These are phyloP conservation scores for Cryptomyrus ogoouensis DNA, from an alignment of 2,113 vertebrate genomes.

Conservation along the genomic window DNA sequence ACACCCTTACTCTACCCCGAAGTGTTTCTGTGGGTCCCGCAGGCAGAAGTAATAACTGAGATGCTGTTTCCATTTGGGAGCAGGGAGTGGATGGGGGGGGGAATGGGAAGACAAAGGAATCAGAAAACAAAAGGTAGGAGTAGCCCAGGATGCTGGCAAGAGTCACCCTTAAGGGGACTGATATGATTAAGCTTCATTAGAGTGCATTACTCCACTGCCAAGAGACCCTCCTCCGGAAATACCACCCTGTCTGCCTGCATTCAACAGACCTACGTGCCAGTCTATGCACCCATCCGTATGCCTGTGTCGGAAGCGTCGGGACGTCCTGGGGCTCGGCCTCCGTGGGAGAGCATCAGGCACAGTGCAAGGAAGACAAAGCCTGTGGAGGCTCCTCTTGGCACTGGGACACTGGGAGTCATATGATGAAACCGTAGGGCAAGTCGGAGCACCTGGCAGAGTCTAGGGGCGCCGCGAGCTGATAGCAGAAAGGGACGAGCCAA, in stretches of 20 bases:
- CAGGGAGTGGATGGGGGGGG: background rate
- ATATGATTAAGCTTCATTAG: slow-evolving; percentile 12
- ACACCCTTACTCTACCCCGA: background rate
- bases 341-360: background rate
- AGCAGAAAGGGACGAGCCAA: slow-evolving; percentile 22
- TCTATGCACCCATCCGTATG: background rate
- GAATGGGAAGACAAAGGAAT: background rate
- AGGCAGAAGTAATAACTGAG: slow-evolving; percentile 11
- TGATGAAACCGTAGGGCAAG: background rate
- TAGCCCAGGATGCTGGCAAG: background rate
- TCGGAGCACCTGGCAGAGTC: background rate
- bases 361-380: background rate
- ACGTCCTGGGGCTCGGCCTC: background rate
- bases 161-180: background rate
- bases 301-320: background rate
- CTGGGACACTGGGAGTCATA: background rate
- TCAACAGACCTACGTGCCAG: background rate
- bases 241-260: background rate
- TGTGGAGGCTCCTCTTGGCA: background rate
- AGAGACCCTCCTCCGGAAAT: background rate
- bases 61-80: slow-evolving; percentile 12
- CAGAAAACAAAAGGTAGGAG: background rate
- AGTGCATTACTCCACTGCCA: background rate
- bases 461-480: background rate
- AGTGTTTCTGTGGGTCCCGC: background rate